Evolutionary conservation across 2,888 invertebrate genomes (phyloP).

Genomic region (Ligdia adustata): DNA sequence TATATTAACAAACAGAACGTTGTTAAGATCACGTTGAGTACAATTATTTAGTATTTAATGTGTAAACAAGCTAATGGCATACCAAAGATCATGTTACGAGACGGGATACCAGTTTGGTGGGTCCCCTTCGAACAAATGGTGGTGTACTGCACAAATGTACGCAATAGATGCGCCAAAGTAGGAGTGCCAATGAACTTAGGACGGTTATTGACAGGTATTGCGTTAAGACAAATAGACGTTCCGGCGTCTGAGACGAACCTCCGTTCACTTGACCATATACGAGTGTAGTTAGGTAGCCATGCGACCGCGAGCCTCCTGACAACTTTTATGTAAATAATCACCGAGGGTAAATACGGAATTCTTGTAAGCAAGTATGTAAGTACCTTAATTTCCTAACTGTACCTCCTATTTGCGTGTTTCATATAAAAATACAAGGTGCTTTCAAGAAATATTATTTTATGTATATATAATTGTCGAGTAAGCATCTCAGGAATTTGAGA

Average conservation of each 20-base stretch:
- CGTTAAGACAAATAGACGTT: slow-evolving; percentile 82
- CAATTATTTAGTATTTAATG: slow-evolving; percentile 73
- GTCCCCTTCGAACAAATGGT: slow-evolving; percentile 62
- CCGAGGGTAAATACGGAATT: slow-evolving; percentile 74
- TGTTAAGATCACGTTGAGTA: slow-evolving; percentile 62
- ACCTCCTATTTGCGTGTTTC: slow-evolving; percentile 37
- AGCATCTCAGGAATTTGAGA: slow-evolving; percentile 2
- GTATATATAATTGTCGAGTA: background rate
- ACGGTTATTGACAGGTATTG: slow-evolving; percentile 82
- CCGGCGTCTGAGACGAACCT: slow-evolving; percentile 76
- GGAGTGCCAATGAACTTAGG: slow-evolving; percentile 81
- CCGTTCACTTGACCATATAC: slow-evolving; percentile 75
- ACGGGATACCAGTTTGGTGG: slow-evolving; percentile 70
- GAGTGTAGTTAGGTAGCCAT: slow-evolving; percentile 55
- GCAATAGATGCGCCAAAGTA: slow-evolving; percentile 79
- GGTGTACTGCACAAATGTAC: slow-evolving; percentile 75
- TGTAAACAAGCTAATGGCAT: slow-evolving; percentile 78
- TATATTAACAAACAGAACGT: slow-evolving; percentile 50
- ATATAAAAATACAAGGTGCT: slow-evolving; percentile 26
- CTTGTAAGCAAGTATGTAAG: slow-evolving; percentile 63
- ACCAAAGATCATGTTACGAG: slow-evolving; percentile 72
- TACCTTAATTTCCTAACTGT: slow-evolving; percentile 62
- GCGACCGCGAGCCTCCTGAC: slow-evolving; percentile 72
- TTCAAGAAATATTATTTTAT: slow-evolving; percentile 24
- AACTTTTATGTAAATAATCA: slow-evolving; percentile 77